A percentile compares a stretch with the other conserved stretches of the same genome.
Conservation (phyloP, 2,888 invertebrate species). For the Atethmia centrago region DNA sequence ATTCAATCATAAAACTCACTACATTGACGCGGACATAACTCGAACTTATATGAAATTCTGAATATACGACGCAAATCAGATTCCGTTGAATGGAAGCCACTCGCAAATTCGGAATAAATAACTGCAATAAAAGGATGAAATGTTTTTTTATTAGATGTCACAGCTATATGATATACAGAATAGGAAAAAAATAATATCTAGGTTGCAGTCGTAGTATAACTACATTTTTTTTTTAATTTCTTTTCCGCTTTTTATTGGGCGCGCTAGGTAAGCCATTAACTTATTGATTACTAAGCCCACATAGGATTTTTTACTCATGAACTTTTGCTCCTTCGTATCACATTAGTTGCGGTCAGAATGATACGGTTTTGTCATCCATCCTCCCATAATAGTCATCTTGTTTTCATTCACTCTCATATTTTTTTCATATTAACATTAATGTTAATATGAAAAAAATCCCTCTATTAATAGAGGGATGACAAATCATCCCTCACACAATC, state of each 20-base stretch:
- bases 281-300: background rate
- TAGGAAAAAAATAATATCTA: background rate
- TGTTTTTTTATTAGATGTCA: background rate
- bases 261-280: background rate
- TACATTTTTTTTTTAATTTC: background rate
- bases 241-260: background rate
- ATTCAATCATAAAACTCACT: slow-evolving; percentile 4
- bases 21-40: background rate
- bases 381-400: background rate
- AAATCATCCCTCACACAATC: background rate
- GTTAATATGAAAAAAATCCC: no score
- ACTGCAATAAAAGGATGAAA: background rate
- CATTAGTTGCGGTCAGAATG: background rate
- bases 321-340: no score
- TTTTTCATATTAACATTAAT: background rate
- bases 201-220: background rate
- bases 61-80: background rate
- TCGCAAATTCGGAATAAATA: background rate
- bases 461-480: no score
- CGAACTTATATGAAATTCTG: background rate
- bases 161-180: background rate
- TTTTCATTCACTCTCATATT: background rate
- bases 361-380: background rate
- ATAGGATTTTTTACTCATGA: background rate
- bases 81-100: background rate